Percentiles rank a stretch among this genome's conserved stretches.
These are phyloP conservation scores for Amblyjoppa fuscipennis DNA, from an alignment of 2,888 invertebrate genomes.

Conservation along the genomic window DNA sequence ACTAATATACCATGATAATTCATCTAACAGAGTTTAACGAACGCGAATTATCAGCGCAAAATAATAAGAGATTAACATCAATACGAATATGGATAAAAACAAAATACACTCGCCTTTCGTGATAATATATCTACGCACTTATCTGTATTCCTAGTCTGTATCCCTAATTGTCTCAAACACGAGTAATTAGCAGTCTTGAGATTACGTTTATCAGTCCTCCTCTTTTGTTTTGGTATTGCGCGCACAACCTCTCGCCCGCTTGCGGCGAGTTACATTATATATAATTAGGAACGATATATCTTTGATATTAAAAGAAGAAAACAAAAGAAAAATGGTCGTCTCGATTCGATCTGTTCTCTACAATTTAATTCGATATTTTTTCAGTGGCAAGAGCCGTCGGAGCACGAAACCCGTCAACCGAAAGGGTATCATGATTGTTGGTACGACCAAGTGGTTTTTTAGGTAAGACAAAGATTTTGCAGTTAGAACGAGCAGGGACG, in stretches of 20 bases:
- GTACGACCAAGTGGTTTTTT: conserved; percentile 74
- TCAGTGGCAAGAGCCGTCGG: conserved; percentile 72
- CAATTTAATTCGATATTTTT: conserved; percentile 69
- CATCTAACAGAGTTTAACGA: conserved; percentile 39
- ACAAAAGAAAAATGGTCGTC: background rate
- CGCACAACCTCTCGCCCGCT: conserved; percentile 29
- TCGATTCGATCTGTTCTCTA: conserved; percentile 49
- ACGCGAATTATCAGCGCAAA: conserved; percentile 8
- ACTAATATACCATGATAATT: conserved; percentile 30
- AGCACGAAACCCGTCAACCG: conserved; percentile 76
- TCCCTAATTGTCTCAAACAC: background rate
- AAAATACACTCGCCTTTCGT: background rate
- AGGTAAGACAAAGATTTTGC: conserved; percentile 73
- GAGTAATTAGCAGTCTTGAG: conserved; percentile 37
- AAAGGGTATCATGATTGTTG: conserved; percentile 75
- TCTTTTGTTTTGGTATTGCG: conserved; percentile 44
- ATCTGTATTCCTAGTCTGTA: background rate
- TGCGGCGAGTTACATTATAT: conserved; percentile 20
- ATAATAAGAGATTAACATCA: background rate
- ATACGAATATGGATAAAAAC: background rate
- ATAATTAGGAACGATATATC: conserved; percentile 20
- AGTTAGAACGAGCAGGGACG: conserved; percentile 75
- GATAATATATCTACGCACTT: background rate
- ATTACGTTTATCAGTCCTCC: conserved; percentile 58
- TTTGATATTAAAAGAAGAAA: conserved; percentile 1